Evolutionary conservation across 2,888 invertebrate species (phyloP).

Genomic region (Camptogramma bilineatum): DNA sequence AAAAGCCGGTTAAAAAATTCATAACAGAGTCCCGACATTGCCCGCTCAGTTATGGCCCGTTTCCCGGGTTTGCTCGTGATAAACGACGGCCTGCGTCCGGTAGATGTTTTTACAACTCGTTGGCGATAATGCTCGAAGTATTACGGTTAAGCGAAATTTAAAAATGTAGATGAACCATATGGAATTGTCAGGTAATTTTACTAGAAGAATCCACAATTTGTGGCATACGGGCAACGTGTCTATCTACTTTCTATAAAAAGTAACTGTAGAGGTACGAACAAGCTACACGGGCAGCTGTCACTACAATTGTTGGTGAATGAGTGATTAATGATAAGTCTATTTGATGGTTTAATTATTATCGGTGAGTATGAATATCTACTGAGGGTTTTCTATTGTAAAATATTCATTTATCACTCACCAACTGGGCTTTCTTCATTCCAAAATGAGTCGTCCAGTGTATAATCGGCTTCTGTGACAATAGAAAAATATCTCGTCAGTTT

Average conservation of each 20-base stretch:
- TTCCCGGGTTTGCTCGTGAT: conserved; percentile 55
- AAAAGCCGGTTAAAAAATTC: conserved; percentile 45
- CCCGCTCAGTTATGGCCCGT: conserved; percentile 60
- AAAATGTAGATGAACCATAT: conserved; percentile 10
- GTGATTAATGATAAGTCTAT: conserved; percentile 14
- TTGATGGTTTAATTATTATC: conserved; percentile 36
- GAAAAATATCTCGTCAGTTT: conserved; percentile 45
- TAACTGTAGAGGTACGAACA: background rate
- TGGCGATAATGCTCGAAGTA: conserved; percentile 44
- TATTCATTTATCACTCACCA: conserved; percentile 87
- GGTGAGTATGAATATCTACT: conserved; percentile 33
- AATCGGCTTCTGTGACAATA: conserved; percentile 94
- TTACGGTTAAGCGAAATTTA: conserved; percentile 31
- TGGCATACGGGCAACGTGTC: background rate
- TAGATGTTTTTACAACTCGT: conserved; percentile 63
- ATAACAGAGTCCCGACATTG: conserved; percentile 48
- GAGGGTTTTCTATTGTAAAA: conserved; percentile 23
- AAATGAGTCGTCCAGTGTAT: conserved; percentile 96
- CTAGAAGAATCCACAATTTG: too few relatives aligned
- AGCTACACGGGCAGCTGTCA: conserved; percentile 1
- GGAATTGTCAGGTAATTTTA: background rate
- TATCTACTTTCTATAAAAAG: background rate
- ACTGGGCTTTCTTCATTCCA: conserved; percentile 97
- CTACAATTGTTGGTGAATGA: conserved; percentile 1
- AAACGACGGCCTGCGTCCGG: conserved; percentile 50